Evolutionary conservation across 2,888 invertebrate species (phyloP).

Genomic region (Leptopterna dolabrata): DNA sequence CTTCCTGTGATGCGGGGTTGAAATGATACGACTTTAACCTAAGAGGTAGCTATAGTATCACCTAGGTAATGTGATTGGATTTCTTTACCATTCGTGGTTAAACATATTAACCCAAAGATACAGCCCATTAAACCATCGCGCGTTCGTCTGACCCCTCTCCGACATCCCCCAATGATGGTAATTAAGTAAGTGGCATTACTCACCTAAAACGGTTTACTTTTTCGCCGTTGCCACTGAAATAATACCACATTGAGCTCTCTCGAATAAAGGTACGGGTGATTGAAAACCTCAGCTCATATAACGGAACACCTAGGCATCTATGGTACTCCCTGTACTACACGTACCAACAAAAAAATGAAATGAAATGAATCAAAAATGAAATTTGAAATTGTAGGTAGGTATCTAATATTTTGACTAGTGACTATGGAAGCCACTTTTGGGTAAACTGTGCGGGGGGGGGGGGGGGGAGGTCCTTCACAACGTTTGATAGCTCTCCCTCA

Average conservation of each 20-base stretch:
- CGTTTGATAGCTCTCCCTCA: too few relatives aligned
- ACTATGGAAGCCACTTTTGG: too few relatives aligned
- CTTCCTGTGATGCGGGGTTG: too few relatives aligned
- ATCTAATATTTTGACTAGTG: too few relatives aligned
- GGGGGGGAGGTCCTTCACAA: too few relatives aligned
- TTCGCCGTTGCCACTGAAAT: not conserved
- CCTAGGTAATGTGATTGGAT: slow-evolving; percentile 28
- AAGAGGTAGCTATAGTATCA: not conserved
- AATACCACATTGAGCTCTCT: not conserved
- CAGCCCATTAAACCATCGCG: not conserved
- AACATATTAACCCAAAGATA: slow-evolving; percentile 3
- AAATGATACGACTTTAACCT: not conserved
- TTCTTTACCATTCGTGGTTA: not conserved
- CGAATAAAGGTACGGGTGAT: not conserved
- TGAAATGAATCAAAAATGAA: too few relatives aligned
- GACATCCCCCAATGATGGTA: not conserved
- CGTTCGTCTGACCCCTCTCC: not conserved
- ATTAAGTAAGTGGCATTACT: slow-evolving; percentile 4
- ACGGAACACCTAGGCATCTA: too few relatives aligned
- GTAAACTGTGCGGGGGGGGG: too few relatives aligned
- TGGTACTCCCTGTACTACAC: too few relatives aligned
- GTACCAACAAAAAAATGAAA: too few relatives aligned
- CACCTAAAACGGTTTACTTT: not conserved
- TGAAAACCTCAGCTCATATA: too few relatives aligned
- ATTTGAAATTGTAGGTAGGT: too few relatives aligned